phyloP scores from a whole-genome alignment of 2,113 vertebrate species.

The Oreochromis tanganicae region DNA sequence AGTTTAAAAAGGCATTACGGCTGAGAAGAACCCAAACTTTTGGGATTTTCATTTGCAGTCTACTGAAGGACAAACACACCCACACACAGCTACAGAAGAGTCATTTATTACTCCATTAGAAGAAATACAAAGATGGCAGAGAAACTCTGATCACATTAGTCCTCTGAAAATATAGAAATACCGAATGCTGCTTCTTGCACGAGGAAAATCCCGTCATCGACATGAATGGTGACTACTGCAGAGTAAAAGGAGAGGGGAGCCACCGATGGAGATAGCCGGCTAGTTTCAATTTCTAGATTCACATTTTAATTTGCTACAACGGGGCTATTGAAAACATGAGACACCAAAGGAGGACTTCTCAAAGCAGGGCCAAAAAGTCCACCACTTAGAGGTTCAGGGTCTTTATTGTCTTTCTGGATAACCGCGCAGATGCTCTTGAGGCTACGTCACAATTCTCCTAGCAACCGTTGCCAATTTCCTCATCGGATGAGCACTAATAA shows the following conservation, averaged over 20 bases:
- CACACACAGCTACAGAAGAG: slow-evolving; percentile 48
- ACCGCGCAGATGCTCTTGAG: neutral
- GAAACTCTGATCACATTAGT: slow-evolving; percentile 36
- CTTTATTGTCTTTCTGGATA: neutral
- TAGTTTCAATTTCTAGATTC: neutral
- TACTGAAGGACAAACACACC: slow-evolving; percentile 25
- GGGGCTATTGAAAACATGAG: slow-evolving; percentile 11
- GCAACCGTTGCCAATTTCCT: neutral
- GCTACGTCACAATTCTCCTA: neutral
- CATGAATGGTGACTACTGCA: neutral
- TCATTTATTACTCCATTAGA: slow-evolving; percentile 61
- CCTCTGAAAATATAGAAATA: slow-evolving; percentile 45
- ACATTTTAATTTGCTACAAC: slow-evolving; percentile 52
- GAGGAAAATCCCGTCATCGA: neutral
- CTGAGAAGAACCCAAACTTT: neutral
- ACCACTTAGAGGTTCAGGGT: neutral
- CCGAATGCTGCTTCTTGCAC: neutral
- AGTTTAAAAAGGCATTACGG: neutral
- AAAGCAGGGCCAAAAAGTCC: neutral
- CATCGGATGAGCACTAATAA: neutral
- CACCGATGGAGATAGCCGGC: neutral
- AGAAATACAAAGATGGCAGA: slow-evolving; percentile 61
- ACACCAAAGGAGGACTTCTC: neutral
- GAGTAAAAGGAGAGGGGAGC: neutral
- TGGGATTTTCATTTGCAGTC: neutral